These are phyloP conservation scores for Zelleria hepariella DNA, from an alignment of 2,888 invertebrate genomes.

Conservation along the genomic window DNA sequence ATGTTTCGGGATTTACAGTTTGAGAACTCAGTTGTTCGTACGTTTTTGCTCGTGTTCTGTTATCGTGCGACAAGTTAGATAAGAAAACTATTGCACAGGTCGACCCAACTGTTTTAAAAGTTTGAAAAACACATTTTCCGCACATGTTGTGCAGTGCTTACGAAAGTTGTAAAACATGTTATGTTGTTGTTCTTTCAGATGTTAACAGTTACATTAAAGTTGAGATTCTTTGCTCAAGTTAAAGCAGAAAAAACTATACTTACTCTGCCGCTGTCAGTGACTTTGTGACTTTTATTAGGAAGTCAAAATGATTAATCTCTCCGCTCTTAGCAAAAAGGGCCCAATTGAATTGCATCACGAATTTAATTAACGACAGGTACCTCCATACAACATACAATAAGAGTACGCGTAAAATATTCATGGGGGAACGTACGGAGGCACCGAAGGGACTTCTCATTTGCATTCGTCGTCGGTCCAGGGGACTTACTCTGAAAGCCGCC, in stretches of 20 bases:
- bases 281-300: neutral
- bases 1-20: neutral
- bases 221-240: no score
- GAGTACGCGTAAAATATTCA: conserved; percentile 46
- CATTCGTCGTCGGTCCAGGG: conserved; percentile 27
- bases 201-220: no score
- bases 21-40: neutral
- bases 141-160: no score
- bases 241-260: no score
- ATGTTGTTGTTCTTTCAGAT: no score
- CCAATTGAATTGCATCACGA: conserved; percentile 17
- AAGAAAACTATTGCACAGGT: no score
- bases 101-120: no score
- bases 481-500: neutral
- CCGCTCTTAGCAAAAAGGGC: neutral
- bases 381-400: conserved; percentile 13
- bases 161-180: no score
- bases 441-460: conserved; percentile 42
- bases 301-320: neutral
- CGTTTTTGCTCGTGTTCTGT: no score
- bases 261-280: neutral
- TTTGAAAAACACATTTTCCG: no score
- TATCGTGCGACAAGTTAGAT: no score
- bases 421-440: conserved; percentile 36
- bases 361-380: conserved; percentile 46